Evolutionary conservation across 37 sponge, comb jelly and placozoan genomes (phyloP).

Genomic region (Bolinopsis microptera): DNA sequence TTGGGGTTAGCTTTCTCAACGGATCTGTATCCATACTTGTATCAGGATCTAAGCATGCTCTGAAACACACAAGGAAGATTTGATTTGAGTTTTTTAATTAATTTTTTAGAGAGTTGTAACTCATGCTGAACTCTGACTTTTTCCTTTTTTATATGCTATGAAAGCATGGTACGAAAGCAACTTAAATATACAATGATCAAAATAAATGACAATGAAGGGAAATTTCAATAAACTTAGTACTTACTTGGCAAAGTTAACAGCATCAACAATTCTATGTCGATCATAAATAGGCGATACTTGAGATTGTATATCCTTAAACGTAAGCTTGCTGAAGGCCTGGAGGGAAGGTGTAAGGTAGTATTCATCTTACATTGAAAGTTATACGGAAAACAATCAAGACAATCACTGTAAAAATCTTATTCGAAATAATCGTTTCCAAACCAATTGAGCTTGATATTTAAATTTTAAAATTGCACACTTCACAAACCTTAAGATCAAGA

Average conservation of each 20-base stretch:
- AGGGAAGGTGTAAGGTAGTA: background rate
- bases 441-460: no score
- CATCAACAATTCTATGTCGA: conserved; percentile 23
- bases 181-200: background rate
- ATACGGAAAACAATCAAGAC: no score
- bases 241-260: conserved; percentile 55
- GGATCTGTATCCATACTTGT: background rate
- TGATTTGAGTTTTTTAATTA: no score
- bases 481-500: conserved; percentile 53
- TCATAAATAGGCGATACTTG: conserved; percentile 59
- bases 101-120: no score
- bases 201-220: background rate
- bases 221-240: background rate
- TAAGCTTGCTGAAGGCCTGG: conserved; percentile 35
- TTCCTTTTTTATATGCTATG: no score
- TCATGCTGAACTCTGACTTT: no score
- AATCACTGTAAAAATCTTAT: no score
- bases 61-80: background rate
- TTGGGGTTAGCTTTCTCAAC: conserved; percentile 54
- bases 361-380: no score
- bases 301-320: background rate
- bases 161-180: background rate
- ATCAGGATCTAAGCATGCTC: conserved; percentile 9
- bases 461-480: background rate
- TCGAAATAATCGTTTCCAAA: no score